Evolutionary conservation across 1,140 invertebrate genomes (phyloP).

Genomic region (Hormaphis cornu): DNA sequence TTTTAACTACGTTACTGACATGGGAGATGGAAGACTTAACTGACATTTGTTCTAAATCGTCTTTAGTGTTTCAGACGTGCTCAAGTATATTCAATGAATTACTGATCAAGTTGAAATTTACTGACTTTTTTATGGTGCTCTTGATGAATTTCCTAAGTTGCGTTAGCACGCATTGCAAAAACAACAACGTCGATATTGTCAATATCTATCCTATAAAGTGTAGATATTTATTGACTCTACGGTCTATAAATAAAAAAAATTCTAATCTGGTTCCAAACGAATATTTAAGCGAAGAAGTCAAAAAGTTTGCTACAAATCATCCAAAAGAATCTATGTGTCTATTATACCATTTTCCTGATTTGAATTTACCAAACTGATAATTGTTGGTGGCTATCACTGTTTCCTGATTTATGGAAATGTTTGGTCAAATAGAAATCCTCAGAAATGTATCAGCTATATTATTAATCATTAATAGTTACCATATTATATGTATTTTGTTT

Average conservation of each 20-base stretch:
- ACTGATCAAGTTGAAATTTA: conserved; percentile 3
- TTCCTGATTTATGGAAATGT: too few relatives aligned
- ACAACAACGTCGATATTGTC: neutral
- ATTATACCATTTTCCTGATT: conserved; percentile 5
- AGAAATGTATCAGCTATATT: too few relatives aligned
- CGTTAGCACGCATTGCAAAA: neutral
- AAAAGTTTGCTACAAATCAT: neutral
- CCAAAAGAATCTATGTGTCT: conserved; percentile 8
- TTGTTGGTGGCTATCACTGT: too few relatives aligned
- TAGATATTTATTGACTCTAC: neutral
- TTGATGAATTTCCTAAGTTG: neutral
- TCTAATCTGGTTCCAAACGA: neutral
- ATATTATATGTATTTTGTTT: too few relatives aligned
- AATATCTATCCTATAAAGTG: conserved; percentile 5
- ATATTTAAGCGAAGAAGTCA: neutral
- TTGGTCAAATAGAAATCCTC: too few relatives aligned
- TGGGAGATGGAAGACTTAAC: neutral
- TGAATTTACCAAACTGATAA: neutral
- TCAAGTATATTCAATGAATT: conserved; percentile 19
- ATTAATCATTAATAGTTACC: too few relatives aligned
- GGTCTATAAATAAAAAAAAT: neutral
- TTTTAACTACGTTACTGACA: neutral
- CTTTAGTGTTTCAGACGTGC: neutral
- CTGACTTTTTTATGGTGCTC: neutral
- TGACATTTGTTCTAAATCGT: neutral